Evolutionary conservation across 35 echinoderm and acorn worm genomes (phyloP), one percentile per base, ranked within the genome.

Genomic region (Strongylocentrotus purpuratus): DNA sequence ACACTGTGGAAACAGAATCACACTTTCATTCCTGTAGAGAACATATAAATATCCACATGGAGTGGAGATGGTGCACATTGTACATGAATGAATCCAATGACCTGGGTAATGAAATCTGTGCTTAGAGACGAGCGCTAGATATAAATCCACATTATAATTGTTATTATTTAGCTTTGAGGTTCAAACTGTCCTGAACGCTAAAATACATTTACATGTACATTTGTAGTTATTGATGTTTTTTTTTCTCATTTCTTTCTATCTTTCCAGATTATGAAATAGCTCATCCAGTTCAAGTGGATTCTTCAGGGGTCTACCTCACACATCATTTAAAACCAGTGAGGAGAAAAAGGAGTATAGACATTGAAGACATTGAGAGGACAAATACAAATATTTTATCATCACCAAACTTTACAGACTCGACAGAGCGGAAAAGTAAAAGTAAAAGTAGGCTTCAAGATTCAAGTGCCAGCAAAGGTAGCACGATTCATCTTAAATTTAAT

Each of bases 261-360:
- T 88, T 87, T 96, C 20, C 94, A 99, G 98, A 96, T 96, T 96
- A 97, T 95, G 94, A 97, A 94, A 96, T 99, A 31, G 94, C 95
- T 45, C 48, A 94, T 61, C 98, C 98, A 55, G 50, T 97, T 91
- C 98, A 99, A 91, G 95, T 97, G 14, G 96, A 99, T 94, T 87
- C 94, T 14, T 28, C 86, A 88, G 98, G 98, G 50, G 61, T 31
- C 10, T 97, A 95, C 65, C 28, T 99, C 46, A 96, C 98, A 11
- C 95, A 99, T 93, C 94, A 95, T 86, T 91, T 99, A 48, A 48
- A 95, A 59, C 98, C 98, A 58, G 78, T 59, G 9, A 94, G 98
- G 46, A 97, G 94, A 71, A 98, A 95, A 95, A 94, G 97, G 47
- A 94, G 96, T 94, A 33, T 96, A 78, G 22, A 78, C 92, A 31